These are phyloP conservation scores for Hyposoter didymator DNA, from an alignment of 2,888 invertebrate genomes.

Conservation along the genomic window DNA sequence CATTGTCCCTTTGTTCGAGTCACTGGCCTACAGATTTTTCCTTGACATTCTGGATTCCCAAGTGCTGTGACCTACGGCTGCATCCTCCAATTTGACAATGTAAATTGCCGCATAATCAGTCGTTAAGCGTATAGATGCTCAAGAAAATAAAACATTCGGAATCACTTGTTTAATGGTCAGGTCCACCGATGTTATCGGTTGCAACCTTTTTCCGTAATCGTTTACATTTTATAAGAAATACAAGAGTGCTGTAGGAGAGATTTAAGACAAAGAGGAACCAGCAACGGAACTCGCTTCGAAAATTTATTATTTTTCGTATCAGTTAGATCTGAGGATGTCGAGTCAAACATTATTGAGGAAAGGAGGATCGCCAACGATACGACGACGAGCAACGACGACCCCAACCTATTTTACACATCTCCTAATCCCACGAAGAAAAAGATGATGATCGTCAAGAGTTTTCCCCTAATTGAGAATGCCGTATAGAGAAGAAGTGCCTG, in stretches of 20 bases:
- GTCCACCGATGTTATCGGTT: not conserved
- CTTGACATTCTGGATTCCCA: constrained; percentile 20
- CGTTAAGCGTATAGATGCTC: not conserved
- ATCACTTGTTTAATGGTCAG: not conserved
- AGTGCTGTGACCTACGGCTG: constrained; percentile 28
- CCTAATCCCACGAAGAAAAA: constrained; percentile 15
- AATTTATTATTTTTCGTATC: not conserved
- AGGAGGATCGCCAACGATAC: not conserved
- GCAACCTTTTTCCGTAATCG: not conserved
- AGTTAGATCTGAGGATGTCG: constrained; percentile 13
- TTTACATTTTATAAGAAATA: not conserved
- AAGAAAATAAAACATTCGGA: not conserved
- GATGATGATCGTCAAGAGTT: constrained; percentile 17
- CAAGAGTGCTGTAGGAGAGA: not conserved
- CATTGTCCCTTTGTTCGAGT: constrained; percentile 39
- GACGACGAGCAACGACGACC: not conserved
- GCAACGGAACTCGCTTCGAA: not conserved
- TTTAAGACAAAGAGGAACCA: not conserved
- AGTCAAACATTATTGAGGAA: constrained; percentile 9
- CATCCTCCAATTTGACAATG: not conserved
- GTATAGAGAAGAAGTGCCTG: constrained; percentile 10
- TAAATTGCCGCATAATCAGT: not conserved
- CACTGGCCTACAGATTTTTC: constrained; percentile 24
- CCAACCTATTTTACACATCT: not conserved
- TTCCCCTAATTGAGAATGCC: constrained; percentile 19